Conservation (phyloP, 2,888 invertebrate species). For the Sialis fuliginosa region DNA sequence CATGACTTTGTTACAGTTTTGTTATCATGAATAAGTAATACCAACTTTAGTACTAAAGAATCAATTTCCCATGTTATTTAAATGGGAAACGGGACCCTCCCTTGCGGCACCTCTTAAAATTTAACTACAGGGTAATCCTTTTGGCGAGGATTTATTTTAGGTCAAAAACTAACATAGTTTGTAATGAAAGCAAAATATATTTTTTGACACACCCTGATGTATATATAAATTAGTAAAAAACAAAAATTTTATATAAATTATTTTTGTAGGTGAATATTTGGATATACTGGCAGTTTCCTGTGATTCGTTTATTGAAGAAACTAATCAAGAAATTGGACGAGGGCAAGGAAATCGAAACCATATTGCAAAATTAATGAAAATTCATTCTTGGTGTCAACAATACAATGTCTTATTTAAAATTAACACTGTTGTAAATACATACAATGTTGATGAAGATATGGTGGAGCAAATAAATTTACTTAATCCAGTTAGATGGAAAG, state of each 20-base stretch:
- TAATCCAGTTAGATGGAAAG: slow-evolving; percentile 25
- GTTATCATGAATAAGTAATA: too few species aligned
- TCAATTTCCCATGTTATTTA: too few species aligned
- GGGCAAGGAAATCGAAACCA: slow-evolving; percentile 24
- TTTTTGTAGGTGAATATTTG: slow-evolving; percentile 16
- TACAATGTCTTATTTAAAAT: slow-evolving; percentile 30
- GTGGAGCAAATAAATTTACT: slow-evolving; percentile 21
- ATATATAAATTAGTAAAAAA: too few species aligned
- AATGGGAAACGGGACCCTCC: too few species aligned
- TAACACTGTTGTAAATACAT: slow-evolving; percentile 32
- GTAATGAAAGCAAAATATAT: too few species aligned
- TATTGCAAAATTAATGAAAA: slow-evolving; percentile 22
- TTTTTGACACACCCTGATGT: neutral
- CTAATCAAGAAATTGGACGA: slow-evolving; percentile 27
- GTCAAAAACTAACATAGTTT: too few species aligned
- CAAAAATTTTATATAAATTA: neutral
- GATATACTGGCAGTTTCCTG: slow-evolving; percentile 33
- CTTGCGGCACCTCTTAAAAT: too few species aligned
- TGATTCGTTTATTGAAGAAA: slow-evolving; percentile 30
- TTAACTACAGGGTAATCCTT: too few species aligned
- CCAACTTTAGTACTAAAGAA: too few species aligned
- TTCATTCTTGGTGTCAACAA: slow-evolving; percentile 24
- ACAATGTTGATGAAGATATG: slow-evolving; percentile 29
- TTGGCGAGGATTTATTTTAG: too few species aligned
- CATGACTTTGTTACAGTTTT: too few species aligned